Evolutionary conservation across 2,113 vertebrate species (phyloP), one percentile per base, ranked within the genome.

Genomic region (Typhlomys cinereus): DNA sequence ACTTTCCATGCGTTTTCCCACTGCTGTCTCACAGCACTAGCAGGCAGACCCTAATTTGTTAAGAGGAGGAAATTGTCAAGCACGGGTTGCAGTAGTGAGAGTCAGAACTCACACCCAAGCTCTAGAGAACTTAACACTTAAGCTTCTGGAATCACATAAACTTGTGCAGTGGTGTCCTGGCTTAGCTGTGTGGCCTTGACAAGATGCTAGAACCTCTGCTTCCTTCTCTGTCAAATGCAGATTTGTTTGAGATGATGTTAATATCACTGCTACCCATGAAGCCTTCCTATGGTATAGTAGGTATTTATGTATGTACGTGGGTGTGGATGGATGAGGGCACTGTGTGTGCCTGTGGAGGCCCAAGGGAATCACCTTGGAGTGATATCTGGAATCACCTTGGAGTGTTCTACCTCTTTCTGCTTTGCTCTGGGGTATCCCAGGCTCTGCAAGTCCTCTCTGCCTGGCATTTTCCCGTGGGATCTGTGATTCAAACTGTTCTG

Each of bases 141-240:
- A 88, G 86, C 70, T 76, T 71, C 78, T 73, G 48, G 74, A 82
- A 48, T 54, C 71, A 75, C n/a, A 80, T 13, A 75, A 48, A 27
- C 31, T n/a, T n/a, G n/a, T 71, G 85, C 31, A 62, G 4, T 13
- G 31, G 18, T 36, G 46, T 74, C 44, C 36, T 25, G 1, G 48
- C 27, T 70, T 76, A 44, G 48, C 83, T 85, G 21, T 41, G n/a
- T 74, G 87, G 50, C 69, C 44, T 80, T 50, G 8, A 59, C 50
- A 82, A 57, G 8, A 85, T n/a, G n/a, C 6, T 17, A 21, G 34
- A n/a, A 29, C n/a, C n/a, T 46, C 52, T 59, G 36, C 36, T 52
- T 21, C 76, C 61, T 76, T 14, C 80, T 93, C 84, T 84, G 34
- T 76, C 21, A 70, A 84, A 89, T 70, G 70, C n/a, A 36, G 50